Conservation (phyloP, 1,140 invertebrate genomes). For the Rhyacophila brunnea region DNA sequence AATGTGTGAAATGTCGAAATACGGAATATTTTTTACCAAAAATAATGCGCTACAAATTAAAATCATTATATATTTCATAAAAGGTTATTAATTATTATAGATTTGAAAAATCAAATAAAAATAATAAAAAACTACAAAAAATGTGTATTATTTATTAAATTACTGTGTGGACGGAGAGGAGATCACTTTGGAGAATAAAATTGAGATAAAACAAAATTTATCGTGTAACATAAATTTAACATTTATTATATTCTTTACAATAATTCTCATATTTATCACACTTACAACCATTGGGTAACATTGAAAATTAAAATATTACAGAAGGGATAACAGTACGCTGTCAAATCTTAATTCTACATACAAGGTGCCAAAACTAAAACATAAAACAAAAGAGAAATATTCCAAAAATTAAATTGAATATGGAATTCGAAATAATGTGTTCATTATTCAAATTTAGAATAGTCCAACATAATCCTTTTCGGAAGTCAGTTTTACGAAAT, state of each 20-base stretch:
- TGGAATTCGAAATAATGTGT: background rate
- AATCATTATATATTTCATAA: too few relatives aligned
- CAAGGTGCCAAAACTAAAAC: background rate
- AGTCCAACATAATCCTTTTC: too few relatives aligned
- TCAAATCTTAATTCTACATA: too few relatives aligned
- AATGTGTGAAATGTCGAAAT: too few relatives aligned
- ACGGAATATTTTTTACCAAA: too few relatives aligned
- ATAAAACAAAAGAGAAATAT: background rate
- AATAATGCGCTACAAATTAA: too few relatives aligned
- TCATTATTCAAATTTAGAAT: too few relatives aligned
- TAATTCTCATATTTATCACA: constrained; percentile 9
- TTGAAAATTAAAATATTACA: constrained; percentile 1
- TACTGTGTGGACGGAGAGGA: background rate
- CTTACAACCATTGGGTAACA: constrained; percentile 1
- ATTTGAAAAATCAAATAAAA: too few relatives aligned
- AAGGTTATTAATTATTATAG: too few relatives aligned
- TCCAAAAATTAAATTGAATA: background rate
- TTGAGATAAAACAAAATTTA: background rate
- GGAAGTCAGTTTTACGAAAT: too few relatives aligned
- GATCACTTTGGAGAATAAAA: too few relatives aligned
- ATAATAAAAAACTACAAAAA: too few relatives aligned
- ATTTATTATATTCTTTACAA: constrained; percentile 11
- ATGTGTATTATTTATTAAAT: background rate
- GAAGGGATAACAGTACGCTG: background rate
- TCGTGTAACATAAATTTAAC: constrained; percentile 3